These are phyloP conservation scores for Antedon mediterranea DNA, from an alignment of 53 echinoderm and acorn worm genomes.

Conservation along the genomic window DNA sequence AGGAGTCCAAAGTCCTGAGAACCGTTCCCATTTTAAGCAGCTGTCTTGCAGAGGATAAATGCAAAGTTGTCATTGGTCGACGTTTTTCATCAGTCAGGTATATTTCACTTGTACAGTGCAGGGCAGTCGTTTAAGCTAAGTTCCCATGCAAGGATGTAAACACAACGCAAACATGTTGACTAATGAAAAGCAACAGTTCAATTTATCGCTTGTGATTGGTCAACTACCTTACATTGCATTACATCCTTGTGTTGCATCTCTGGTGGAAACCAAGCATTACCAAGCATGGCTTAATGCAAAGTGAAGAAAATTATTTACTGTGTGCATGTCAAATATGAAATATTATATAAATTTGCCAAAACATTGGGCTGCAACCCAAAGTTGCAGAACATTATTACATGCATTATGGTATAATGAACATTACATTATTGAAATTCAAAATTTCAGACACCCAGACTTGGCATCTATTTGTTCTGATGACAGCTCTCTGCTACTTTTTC, in stretches of 20 bases:
- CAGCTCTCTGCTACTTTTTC: constrained; percentile 64
- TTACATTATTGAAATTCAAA: not conserved
- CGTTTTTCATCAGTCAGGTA: constrained; percentile 54
- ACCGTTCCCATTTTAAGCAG: constrained; percentile 63
- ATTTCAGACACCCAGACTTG: constrained; percentile 56
- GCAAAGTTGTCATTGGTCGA: constrained; percentile 50
- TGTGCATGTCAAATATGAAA: no score
- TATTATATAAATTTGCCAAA: no score
- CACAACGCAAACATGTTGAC: no score
- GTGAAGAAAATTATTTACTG: no score
- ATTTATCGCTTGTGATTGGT: no score
- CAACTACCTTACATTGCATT: no score
- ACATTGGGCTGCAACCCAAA: not conserved
- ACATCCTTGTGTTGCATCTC: no score
- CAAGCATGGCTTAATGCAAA: no score
- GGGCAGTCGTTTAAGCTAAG: no score
- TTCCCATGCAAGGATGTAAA: no score
- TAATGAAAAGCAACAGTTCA: no score
- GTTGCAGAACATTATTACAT: not conserved
- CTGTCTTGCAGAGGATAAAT: constrained; percentile 54
- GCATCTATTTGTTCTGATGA: constrained; percentile 51
- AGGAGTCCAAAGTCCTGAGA: constrained; percentile 53
- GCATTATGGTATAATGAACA: not conserved
- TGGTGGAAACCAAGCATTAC: no score
- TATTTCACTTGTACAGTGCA: not conserved